Evolutionary conservation across 2,113 vertebrate species (phyloP), one percentile per base, ranked within the genome.

Genomic region (Solenodon paradoxus): DNA sequence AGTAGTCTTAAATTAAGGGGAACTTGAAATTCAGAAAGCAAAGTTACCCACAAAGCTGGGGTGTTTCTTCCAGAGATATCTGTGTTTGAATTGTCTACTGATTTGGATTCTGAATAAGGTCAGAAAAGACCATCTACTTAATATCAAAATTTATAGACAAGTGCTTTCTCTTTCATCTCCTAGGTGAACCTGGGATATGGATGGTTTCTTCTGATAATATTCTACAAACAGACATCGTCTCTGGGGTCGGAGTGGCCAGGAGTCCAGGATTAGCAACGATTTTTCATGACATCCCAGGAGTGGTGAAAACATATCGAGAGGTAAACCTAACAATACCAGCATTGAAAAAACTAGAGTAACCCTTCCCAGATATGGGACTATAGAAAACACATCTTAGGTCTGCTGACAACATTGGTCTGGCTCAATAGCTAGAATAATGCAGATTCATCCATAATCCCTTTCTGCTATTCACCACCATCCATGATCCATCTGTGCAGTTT

Each of bases 391-490:
- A 32, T 42, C 57, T 24, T 9, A 24, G 59, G 59, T n/a, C n/a
- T n/a, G n/a, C n/a, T n/a, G n/a, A n/a, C n/a, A n/a, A n/a, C n/a
- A n/a, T n/a, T n/a, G n/a, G n/a, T n/a, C n/a, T n/a, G n/a, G n/a
- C n/a, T n/a, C n/a, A n/a, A n/a, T n/a, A 99, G 99, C 99, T 99
- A 99, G 99, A 98, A 98, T 97, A 97, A 97, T 97, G 98, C 98
- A 98, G 98, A 98, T 97, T 98, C 98, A 98, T 98, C 98, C 97
- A 98, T 98, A 97, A 98, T 98, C 98, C 98, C 98, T 98, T 96
- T 97, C 98, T 97, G 97, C 98, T 98, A 96, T 98, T 98, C 99
- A 98, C 97, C 98, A 98, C 97, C 98, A 98, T 98, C 94, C 99
- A 99, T 98, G 98, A 98, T 98, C 98, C 98, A 98, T 98, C 98